Base-by-base conservation (phyloP, 2,888 invertebrate species). In the Ecliptopera silaceata region DNA sequence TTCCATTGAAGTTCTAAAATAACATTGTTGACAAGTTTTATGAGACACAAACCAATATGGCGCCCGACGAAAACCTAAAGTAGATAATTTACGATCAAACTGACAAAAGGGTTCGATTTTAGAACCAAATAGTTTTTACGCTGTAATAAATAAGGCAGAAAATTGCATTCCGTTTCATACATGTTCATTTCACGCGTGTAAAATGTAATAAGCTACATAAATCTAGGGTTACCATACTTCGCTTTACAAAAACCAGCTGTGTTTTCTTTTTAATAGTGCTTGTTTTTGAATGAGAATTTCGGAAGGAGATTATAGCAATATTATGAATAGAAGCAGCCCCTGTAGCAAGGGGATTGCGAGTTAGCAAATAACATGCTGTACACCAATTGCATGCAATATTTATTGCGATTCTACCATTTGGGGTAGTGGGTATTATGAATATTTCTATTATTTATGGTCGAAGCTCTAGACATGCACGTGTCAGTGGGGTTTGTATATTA, bases 151-250 rank as follows among this genome's bases (percentile, higher is more conserved):
- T 86, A 88, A 78, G 81, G 86, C 77, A 70, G 74, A 71, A 75
- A 84, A 85, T 88, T 74, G 82, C 77, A 76, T 82, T 79, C 75
- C 71, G 75, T 74, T 74, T 75, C 60, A 71, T 70, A 72, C 77
- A 70, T 79, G 82, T 79, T 85, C 82, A 85, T 85, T 88, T 86
- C 86, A 83, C 83, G 86, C 84, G 82, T 80, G 80, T 84, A 85
- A 86, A 88, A 88, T 85, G 82, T 87, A 86, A 88, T 88, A 88
- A 88, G 85, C 79, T 79, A 80, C 78, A 86, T 87, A 88, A 88
- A 88, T 89, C 82, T 79, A 77, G 74, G 75, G 80, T 72, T 72
- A 66, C 70, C 70, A 70, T 70, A 38, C 50, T 49, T 10, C 2
- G 49, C 6, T 45, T 20, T 10, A 41, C 46, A 49, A 56, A 61